Base-by-base conservation (phyloP, 2,113 vertebrate species). In the Australoheros scitulus region DNA sequence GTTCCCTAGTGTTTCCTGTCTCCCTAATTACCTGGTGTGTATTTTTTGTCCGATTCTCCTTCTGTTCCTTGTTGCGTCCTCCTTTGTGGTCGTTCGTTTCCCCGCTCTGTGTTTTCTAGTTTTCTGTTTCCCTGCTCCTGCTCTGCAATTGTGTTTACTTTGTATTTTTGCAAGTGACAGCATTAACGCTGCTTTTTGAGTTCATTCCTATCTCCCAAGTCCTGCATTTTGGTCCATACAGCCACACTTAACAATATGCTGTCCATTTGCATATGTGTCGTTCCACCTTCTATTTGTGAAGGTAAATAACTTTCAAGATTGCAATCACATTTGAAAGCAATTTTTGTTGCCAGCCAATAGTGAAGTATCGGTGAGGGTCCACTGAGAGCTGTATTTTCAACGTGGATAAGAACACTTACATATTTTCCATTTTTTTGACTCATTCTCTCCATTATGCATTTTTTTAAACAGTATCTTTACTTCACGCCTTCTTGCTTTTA, bases 261-360 rank as follows among this genome's bases (percentile, higher is more conserved):
- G 52, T 59, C 22, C 8, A 24, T 65, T 41, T 81, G 41, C 65
- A 79, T 18, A 43, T 81, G 26, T 36, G 11, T 24, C 75, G 29
- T 52, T 41, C 15, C 50, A 57, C 47, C 43, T n/a, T 81, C 55
- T 82, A 52, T 90, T 78, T 88, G 76, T 61, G 58, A 52, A 5
- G 43, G 58, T 77, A 75, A 85, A 17, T 85, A 34, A 50, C 63
- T 82, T 82, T 56, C 18, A 65, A 82, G 52, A 77, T 82, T 85
- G 63, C 58, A 8, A 7, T 82, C 57, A 60, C 76, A 61, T 68
- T 41, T 26, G 50, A 77, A 38, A 11, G 4, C 26, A 38, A 9
- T 76, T 81, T 52, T 29, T 26, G 41, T 41, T 47, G 77, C 20
- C 24, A 70, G 56, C 50, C 79, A 10, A 13, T 50, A 47, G 38